Evolutionary conservation across 2,888 invertebrate species (phyloP).

Genomic region (Carabus problematicus): DNA sequence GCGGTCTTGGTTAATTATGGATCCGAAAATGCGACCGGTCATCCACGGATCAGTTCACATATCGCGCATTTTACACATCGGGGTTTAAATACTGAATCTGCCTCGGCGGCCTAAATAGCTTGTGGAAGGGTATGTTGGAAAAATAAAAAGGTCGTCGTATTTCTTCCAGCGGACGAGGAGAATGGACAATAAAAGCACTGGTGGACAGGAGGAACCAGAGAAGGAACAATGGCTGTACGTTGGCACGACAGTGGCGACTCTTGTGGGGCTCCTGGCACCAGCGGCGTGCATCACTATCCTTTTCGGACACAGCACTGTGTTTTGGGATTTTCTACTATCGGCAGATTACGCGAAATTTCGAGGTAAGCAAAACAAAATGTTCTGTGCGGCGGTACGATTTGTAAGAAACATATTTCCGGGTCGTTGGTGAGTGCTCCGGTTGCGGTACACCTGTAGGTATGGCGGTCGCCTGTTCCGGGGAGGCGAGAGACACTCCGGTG

Average conservation of each 20-base stretch:
- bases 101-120: background rate
- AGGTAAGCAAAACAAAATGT: slow-evolving; percentile 8
- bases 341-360: slow-evolving; percentile 5
- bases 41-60: no score
- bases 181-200: slow-evolving; percentile 16
- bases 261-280: slow-evolving; percentile 17
- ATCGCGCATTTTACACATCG: slow-evolving; percentile 12
- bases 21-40: background rate
- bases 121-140: background rate
- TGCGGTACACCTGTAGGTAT: no score
- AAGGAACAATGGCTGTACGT: slow-evolving; percentile 12
- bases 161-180: slow-evolving; percentile 3
- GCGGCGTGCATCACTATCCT: slow-evolving; percentile 11
- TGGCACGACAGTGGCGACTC: background rate
- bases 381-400: background rate
- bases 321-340: slow-evolving; percentile 10
- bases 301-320: slow-evolving; percentile 14
- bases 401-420: no score
- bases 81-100: background rate
- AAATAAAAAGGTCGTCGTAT: background rate
- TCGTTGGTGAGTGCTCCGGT: no score
- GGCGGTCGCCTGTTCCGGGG: no score
- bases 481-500: no score
- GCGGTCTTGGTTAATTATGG: background rate
- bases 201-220: slow-evolving; percentile 16